Percentiles rank a stretch among this genome's conserved stretches.
Conservation (phyloP, 1,140 invertebrate species). For the Odontomachus brunneus region DNA sequence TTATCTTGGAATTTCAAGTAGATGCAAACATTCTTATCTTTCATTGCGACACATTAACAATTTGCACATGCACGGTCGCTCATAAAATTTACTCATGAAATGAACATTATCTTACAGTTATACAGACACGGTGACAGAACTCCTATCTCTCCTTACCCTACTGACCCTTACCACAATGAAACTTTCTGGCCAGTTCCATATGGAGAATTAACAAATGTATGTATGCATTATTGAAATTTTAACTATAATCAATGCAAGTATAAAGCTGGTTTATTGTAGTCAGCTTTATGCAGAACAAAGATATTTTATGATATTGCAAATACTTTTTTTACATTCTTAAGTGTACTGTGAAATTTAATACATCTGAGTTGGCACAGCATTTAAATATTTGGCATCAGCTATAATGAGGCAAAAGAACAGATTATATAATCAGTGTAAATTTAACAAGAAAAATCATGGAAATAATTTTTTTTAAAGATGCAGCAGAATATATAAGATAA, state of each 20-base stretch:
- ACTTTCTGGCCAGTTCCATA: constrained; percentile 91
- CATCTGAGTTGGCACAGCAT: not conserved
- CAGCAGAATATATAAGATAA: not conserved
- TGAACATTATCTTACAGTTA: constrained; percentile 85
- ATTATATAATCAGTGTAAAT: not conserved
- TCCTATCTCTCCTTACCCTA: constrained; percentile 91
- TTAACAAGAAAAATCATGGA: not conserved
- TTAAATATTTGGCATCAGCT: not conserved
- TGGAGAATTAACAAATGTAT: constrained; percentile 92
- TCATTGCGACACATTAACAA: too few relatives aligned
- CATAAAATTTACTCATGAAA: not conserved
- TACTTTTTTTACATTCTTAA: constrained; percentile 12
- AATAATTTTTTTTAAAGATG: not conserved
- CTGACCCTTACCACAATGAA: constrained; percentile 90
- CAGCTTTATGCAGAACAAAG: not conserved
- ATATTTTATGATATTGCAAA: not conserved
- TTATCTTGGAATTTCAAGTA: too few relatives aligned
- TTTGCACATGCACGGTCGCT: not conserved
- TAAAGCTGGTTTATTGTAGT: not conserved
- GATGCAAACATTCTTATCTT: not conserved
- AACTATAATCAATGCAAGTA: not conserved
- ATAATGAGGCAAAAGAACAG: not conserved
- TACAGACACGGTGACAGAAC: constrained; percentile 94
- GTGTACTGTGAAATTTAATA: not conserved
- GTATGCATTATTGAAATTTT: constrained; percentile 64